Evolutionary conservation across 2,797 vertebrate species (phyloP).

Genomic region (Coreius guichenoti): DNA sequence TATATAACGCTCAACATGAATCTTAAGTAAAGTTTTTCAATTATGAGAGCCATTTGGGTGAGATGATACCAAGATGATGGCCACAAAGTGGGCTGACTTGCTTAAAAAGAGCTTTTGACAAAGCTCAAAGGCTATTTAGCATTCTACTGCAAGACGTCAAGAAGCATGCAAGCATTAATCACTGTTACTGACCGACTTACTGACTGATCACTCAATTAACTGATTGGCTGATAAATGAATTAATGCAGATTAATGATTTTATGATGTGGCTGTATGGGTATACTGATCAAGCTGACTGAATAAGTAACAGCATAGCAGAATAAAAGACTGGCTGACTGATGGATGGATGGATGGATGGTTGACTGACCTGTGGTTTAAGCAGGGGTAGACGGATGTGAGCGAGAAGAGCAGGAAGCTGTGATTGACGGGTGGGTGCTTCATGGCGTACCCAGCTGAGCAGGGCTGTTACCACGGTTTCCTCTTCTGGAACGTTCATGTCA

Average conservation of each 20-base stretch:
- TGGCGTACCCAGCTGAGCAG: slow-evolving; percentile 94
- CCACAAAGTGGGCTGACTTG: neutral
- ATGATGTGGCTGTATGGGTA: neutral
- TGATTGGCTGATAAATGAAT: neutral
- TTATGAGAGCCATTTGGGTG: neutral
- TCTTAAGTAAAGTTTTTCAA: neutral
- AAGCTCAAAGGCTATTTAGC: slow-evolving; percentile 3
- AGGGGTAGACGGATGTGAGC: slow-evolving; percentile 92
- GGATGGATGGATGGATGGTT: neutral
- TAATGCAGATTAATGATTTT: slow-evolving; percentile 29
- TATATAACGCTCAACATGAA: no score
- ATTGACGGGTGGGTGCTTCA: slow-evolving; percentile 82
- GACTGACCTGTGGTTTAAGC: slow-evolving; percentile 91
- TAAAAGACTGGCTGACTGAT: neutral
- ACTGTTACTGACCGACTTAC: slow-evolving; percentile 1
- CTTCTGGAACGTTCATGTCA: slow-evolving; percentile 95
- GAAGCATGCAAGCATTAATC: neutral
- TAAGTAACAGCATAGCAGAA: slow-evolving; percentile 2
- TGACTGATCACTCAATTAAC: slow-evolving; percentile 11
- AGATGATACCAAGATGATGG: neutral
- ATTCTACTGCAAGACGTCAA: neutral
- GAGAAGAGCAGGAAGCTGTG: slow-evolving; percentile 87
- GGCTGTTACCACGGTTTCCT: slow-evolving; percentile 93
- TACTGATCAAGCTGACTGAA: neutral
- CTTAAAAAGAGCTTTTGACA: neutral